These are phyloP conservation scores for Corythornis vintsioides DNA, from an alignment of 2,113 vertebrate genomes.

Conservation along the genomic window DNA sequence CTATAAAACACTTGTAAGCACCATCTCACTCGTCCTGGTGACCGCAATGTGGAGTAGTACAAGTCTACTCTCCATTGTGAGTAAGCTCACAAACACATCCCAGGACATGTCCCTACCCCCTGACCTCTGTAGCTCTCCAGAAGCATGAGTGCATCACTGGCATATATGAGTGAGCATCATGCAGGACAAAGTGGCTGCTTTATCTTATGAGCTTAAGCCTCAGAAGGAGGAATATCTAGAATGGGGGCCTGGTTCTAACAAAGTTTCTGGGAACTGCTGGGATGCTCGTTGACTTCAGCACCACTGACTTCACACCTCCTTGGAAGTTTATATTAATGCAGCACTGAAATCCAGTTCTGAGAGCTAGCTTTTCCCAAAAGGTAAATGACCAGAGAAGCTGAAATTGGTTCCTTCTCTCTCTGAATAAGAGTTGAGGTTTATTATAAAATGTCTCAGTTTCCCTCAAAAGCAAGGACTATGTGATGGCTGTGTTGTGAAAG, in stretches of 20 bases:
- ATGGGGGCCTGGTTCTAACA: background rate
- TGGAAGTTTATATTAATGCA: background rate
- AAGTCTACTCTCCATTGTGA: background rate
- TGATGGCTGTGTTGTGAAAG: background rate
- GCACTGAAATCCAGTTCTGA: background rate
- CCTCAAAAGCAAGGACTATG: background rate
- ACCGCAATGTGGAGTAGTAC: background rate
- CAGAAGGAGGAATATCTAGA: background rate
- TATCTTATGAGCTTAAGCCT: background rate
- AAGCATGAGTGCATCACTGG: rapidly evolving
- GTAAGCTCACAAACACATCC: background rate
- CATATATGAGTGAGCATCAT: background rate
- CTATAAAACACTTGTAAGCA: background rate
- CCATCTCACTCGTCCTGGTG: background rate
- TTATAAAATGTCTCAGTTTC: background rate
- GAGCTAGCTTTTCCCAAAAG: background rate
- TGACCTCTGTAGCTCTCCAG: background rate
- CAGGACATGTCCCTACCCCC: rapidly evolving
- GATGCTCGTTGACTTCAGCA: rapidly evolving
- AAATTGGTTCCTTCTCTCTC: background rate
- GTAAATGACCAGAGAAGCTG: background rate
- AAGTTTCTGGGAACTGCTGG: background rate
- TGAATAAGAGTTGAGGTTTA: background rate
- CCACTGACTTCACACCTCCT: background rate
- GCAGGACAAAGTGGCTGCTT: background rate